Base-by-base conservation (phyloP, 2,113 vertebrate genomes). In the Pseudorectes ferrugineus region DNA sequence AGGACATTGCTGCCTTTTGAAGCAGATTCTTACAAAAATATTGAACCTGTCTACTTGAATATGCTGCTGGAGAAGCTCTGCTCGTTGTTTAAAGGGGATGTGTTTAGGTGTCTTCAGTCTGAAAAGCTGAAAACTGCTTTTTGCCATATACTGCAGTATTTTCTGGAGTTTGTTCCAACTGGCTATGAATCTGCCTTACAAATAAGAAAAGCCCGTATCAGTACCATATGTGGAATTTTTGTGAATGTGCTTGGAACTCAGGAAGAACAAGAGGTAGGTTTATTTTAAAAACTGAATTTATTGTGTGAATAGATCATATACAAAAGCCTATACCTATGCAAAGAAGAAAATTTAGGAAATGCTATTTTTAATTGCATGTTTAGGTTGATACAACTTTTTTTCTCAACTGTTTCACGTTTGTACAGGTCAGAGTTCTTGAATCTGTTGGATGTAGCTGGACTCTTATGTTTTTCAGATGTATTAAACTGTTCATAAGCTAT, bases 1-100 rank as follows among this genome's bases (percentile, higher is more conserved):
- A 97, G 88, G 63, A 97, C 97, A 2, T 81, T 99, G 46, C 98
- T 99, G 80, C 97, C 98, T 61, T 96, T 97, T 54, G 96, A 98
- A 43, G 73, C 62, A 43, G 95, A 97, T 52, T 94, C 97, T 54
- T 96, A 98, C 95, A 42, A 82, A 88, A 97, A 83, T 71, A 98
- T 99, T 93, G 98, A 99, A 95, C 98, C 98, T 85, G 95, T 99
- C 63, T 98, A 99, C 85, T 97, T 99, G 78, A 98, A 98, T 45
- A 98, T 98, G 98, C 85, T 99, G 77, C 97, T 99, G 45, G 98
- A 99, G 92, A 98, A 98, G 36, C 98, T 99, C 54, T 98, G 98
- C 75, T 63, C 84, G 2, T 95, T 99, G 33, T 98, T 98, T 96
- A 95, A 98, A 92, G 91, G 88, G 20, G 97, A 98, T n/a, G 71